Evolutionary conservation across 2,888 invertebrate species (phyloP).

Genomic region (Actias luna): DNA sequence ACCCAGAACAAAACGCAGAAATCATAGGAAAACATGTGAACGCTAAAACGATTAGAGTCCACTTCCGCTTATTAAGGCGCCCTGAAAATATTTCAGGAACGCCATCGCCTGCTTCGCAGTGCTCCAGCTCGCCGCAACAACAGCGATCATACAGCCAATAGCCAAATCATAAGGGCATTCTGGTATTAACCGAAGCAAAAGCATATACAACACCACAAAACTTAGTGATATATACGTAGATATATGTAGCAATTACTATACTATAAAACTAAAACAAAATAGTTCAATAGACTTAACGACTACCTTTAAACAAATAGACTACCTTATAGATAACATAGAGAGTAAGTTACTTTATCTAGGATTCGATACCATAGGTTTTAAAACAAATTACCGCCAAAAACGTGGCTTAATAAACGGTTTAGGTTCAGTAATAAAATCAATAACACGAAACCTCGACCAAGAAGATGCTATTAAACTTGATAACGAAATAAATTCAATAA

Average conservation of each 20-base stretch:
- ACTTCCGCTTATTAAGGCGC: conserved; percentile 30
- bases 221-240: conserved; percentile 22
- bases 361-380: conserved; percentile 22
- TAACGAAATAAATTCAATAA: conserved; percentile 19
- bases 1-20: conserved; percentile 34
- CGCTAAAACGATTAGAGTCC: conserved; percentile 4
- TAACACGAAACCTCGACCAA: conserved; percentile 25
- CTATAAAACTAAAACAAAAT: conserved; percentile 21
- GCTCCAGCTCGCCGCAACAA: background rate
- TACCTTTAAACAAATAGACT: conserved; percentile 22
- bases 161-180: background rate
- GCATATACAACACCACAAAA: conserved; percentile 25
- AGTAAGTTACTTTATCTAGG: conserved; percentile 27
- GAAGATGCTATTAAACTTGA: conserved; percentile 24
- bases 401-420: conserved; percentile 25
- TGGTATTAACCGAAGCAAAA: conserved; percentile 4
- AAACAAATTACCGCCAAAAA: conserved; percentile 16
- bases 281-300: background rate
- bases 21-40: conserved; percentile 27
- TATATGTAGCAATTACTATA: conserved; percentile 25
- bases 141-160: conserved; percentile 1
- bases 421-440: conserved; percentile 25
- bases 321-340: conserved; percentile 26
- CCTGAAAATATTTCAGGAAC: conserved; percentile 33
- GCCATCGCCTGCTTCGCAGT: background rate